phyloP scores from a whole-genome alignment of 2,888 invertebrate genomes.

The Melanotus villosus region DNA sequence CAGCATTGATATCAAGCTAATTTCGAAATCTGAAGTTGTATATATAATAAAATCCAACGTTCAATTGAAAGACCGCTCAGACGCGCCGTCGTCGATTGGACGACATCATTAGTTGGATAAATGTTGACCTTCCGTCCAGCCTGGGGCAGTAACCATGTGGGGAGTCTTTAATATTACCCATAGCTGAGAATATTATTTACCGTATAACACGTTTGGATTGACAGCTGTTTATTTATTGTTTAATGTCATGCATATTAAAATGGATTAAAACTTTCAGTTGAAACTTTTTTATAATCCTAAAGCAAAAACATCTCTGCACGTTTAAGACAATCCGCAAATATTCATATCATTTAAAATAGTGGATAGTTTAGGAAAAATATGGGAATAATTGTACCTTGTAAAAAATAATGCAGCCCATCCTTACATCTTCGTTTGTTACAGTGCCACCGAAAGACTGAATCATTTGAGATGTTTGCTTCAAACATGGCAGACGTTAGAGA shows the following conservation, averaged over 20 bases:
- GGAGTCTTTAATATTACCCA: conserved; percentile 19
- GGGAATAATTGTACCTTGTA: no score
- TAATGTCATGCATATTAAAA: not conserved
- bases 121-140: conserved; percentile 53
- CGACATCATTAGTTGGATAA: conserved; percentile 56
- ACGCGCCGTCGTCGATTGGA: conserved; percentile 31
- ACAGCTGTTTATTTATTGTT: conserved; percentile 1
- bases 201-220: conserved; percentile 16
- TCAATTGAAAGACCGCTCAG: conserved; percentile 16
- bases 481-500: conserved; percentile 84
- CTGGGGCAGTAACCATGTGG: conserved; percentile 20
- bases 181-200: conserved; percentile 19
- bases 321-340: no score
- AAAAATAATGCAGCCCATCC: no score
- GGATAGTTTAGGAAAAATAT: no score
- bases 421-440: no score
- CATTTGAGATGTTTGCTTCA: conserved; percentile 80
- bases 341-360: no score
- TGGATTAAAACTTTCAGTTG: not conserved
- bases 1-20: not conserved
- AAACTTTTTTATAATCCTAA: no score
- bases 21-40: not conserved
- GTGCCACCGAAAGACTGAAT: conserved; percentile 80
- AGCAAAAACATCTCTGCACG: no score
- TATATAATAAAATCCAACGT: not conserved